Percentiles rank a stretch among this genome's conserved stretches.
Conservation (phyloP, 2,113 vertebrate genomes). For the Brienomyrus brachyistius region DNA sequence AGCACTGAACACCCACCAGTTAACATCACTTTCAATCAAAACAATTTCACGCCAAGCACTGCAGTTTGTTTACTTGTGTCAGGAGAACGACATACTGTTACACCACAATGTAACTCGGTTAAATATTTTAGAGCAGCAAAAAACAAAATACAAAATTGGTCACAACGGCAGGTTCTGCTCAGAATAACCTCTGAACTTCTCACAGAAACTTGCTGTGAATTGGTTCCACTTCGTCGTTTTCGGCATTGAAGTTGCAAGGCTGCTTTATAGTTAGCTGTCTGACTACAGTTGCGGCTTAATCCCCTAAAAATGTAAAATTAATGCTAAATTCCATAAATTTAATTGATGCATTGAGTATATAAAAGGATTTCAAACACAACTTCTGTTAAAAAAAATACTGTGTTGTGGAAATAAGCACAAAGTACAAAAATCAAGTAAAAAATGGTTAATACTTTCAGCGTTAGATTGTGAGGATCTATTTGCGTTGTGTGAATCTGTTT, state of each 20-base stretch:
- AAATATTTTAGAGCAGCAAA: neutral
- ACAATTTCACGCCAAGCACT: neutral
- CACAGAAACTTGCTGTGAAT: neutral
- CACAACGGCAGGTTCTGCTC: neutral
- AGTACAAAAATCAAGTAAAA: neutral
- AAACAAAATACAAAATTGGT: neutral
- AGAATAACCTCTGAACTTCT: neutral
- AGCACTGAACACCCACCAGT: neutral
- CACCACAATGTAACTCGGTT: neutral
- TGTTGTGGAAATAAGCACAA: neutral
- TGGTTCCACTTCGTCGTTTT: neutral
- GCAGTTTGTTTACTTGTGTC: neutral
- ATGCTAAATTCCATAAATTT: neutral
- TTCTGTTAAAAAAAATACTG: neutral
- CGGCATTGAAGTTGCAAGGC: neutral
- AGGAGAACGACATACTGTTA: neutral
- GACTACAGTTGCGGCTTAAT: neutral
- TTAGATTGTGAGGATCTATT: neutral
- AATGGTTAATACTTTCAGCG: neutral
- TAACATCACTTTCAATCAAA: neutral
- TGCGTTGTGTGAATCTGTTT: neutral
- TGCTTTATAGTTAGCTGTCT: neutral
- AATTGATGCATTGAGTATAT: neutral
- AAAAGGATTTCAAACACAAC: neutral
- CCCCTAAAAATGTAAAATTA: neutral